Evolutionary conservation across 2,797 vertebrate genomes (phyloP), one percentile per base, ranked within the genome.

Genomic region (Luscinia megarhynchos): DNA sequence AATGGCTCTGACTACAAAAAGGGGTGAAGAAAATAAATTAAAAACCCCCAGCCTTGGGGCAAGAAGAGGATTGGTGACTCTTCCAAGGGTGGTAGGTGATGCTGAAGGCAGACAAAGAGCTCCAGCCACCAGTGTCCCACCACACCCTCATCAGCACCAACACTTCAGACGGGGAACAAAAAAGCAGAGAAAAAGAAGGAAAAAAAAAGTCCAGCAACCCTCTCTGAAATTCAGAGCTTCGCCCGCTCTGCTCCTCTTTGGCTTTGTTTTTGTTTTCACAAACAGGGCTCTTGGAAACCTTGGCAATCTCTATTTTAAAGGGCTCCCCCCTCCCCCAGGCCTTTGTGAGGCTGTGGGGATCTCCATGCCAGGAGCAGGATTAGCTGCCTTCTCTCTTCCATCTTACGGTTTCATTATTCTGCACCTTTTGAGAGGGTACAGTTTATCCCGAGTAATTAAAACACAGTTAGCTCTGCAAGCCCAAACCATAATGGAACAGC

Each of bases 371-470:
- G 95, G 63, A 95, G 94, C 83, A 84, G 95, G 94, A 96, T 97
- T 94, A 96, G 95, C 95, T 91, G 89, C 53, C 88, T 85, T 75
- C 95, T 79, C 96, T 84, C 95, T 95, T 86, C 96, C 95, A 93
- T 95, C 94, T 96, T 61, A 86, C 3, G 4, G 51, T 66, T 76
- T 88, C 90, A 90, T 93, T 95, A 89, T 95, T 70, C 91, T 1
- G 34, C 94, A 94, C 94, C 95, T 96, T 97, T 84, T 50, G 92
- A 97, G 95, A 97, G 93, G 94, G 96, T 48, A 95, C 92, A 76
- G 53, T 95, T 97, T 94, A 97, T 96, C 95, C 94, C 0, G 2
- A 91, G 91, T 79, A 89, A 96, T 94, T 96, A 96, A 95, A 95
- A 62, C 90, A 78, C 95, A 93, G 89, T 96, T 90, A 96, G 82